Percentiles rank a stretch among this genome's conserved stretches.
phyloP scores from a whole-genome alignment of 2,797 vertebrate species.

The Rhodeus uyekii region DNA sequence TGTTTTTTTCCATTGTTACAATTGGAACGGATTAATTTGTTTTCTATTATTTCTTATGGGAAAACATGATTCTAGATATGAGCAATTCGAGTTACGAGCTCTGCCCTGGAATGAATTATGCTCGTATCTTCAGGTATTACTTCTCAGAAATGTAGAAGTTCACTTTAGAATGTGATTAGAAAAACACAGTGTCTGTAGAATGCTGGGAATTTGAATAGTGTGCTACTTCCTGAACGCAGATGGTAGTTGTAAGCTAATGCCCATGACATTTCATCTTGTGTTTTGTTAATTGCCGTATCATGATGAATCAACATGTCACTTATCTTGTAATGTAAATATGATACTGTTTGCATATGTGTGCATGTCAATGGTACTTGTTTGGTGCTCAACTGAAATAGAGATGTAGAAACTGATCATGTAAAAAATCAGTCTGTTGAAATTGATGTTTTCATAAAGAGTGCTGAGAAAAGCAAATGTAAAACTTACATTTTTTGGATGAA shows the following conservation, averaged over 20 bases:
- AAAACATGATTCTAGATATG: no score
- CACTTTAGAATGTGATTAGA: slow-evolving; percentile 25
- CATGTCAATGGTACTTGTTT: not conserved
- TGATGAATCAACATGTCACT: not conserved
- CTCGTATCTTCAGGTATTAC: not conserved
- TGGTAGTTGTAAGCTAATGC: not conserved
- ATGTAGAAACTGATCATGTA: not conserved
- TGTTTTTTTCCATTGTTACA: no score
- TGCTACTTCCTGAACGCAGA: not conserved
- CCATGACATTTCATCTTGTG: not conserved
- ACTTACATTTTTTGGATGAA: not conserved
- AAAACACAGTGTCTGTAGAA: slow-evolving; percentile 1
- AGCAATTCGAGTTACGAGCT: no score
- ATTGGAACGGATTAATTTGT: no score
- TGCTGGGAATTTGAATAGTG: not conserved
- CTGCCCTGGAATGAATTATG: not conserved
- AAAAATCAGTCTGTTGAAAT: not conserved
- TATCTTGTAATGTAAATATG: no score
- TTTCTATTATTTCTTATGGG: no score
- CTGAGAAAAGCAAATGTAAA: not conserved
- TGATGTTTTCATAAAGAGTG: no score
- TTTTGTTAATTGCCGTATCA: not conserved
- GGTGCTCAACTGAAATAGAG: not conserved
- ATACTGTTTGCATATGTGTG: not conserved
- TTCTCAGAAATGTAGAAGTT: slow-evolving; percentile 16